A percentile compares a stretch with the other conserved stretches of the same genome.
Conservation (phyloP, 2,797 vertebrate species). For the Crotalus adamanteus region DNA sequence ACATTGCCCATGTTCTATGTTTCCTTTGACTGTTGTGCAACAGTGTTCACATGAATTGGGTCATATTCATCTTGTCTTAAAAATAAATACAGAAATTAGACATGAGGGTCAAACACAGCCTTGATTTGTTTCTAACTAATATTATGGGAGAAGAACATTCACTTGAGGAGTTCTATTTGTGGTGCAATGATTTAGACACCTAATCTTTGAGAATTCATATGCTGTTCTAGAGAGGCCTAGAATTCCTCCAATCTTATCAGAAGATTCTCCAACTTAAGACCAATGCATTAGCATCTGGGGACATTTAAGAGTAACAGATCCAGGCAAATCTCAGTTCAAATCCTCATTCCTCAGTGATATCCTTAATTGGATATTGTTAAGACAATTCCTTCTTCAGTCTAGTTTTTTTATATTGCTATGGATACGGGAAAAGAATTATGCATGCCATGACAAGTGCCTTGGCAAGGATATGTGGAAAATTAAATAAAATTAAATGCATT, state of each 20-base stretch:
- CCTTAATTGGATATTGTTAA: not conserved
- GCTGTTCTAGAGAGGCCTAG: not conserved
- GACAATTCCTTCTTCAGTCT: not conserved
- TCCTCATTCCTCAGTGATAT: not conserved
- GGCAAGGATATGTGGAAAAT: not conserved
- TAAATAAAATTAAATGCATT: not conserved
- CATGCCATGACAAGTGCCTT: no score
- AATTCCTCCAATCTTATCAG: not conserved
- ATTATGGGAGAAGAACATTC: not conserved
- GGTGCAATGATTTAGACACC: not conserved
- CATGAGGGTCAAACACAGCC: not conserved
- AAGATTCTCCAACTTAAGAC: not conserved
- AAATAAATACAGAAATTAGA: not conserved
- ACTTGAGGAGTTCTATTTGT: not conserved
- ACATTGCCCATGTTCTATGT: not conserved
- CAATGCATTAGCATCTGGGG: not conserved
- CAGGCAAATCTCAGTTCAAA: not conserved
- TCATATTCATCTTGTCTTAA: not conserved
- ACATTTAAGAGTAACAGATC: not conserved
- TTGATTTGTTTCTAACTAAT: not conserved
- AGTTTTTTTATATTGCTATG: not conserved
- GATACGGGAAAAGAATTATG: not conserved
- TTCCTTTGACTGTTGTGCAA: not conserved
- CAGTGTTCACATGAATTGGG: not conserved
- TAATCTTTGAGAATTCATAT: not conserved